phyloP scores from a whole-genome alignment of 2,113 vertebrate species.

The Heterocephalus glaber region DNA sequence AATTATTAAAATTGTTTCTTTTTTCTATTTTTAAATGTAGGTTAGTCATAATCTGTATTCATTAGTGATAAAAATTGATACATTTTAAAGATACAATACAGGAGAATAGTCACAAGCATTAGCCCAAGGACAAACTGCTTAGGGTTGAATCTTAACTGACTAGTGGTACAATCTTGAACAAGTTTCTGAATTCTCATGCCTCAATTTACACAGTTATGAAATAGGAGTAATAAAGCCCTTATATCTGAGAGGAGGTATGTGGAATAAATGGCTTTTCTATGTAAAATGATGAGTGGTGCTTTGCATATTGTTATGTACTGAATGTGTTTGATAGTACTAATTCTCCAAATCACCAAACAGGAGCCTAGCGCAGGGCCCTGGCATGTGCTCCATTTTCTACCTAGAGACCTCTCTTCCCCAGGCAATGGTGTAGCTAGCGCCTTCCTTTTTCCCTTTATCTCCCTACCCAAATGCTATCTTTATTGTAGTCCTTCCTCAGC shows the following conservation, averaged over 20 bases:
- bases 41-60: not conserved
- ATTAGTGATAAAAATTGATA: not conserved
- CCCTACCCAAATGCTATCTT: not conserved
- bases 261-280: not conserved
- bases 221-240: not conserved
- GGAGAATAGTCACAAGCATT: not conserved
- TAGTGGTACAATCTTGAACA: not conserved
- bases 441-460: not conserved
- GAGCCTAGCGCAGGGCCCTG: not conserved
- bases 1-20: not conserved
- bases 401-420: not conserved
- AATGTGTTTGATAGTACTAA: not conserved
- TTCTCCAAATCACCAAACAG: not conserved
- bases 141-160: not conserved
- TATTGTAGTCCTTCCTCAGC: not conserved
- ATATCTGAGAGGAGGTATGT: not conserved
- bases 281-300: not conserved
- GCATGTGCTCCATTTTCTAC: not conserved
- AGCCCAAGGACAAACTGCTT: accelerated
- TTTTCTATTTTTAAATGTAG: not conserved
- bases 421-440: too few relatives aligned
- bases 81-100: not conserved
- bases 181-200: not conserved
- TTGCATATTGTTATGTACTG: not conserved
- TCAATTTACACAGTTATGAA: not conserved